Percentiles rank a stretch among this genome's conserved stretches.
Evolutionary conservation across 2,888 invertebrate genomes (phyloP).

Genomic region (Euclidia mi): DNA sequence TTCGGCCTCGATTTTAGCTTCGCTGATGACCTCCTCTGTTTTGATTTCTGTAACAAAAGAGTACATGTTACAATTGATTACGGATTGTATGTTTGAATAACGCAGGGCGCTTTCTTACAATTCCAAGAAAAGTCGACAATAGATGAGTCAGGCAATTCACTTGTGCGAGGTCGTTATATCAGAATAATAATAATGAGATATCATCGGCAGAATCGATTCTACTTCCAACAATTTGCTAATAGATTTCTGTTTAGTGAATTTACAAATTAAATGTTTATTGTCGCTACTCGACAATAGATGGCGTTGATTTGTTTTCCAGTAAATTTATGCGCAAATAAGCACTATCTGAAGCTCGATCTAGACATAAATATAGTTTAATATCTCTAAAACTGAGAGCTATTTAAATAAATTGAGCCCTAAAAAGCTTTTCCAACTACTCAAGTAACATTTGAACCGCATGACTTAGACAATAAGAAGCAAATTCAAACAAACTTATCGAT

Average conservation of each 20-base stretch:
- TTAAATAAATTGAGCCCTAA: slow-evolving; percentile 23
- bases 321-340: slow-evolving; percentile 8
- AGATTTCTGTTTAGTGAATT: slow-evolving; percentile 60
- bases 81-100: slow-evolving; percentile 82
- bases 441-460: slow-evolving; percentile 20
- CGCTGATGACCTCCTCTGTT: slow-evolving; percentile 85
- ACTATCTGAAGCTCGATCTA: slow-evolving; percentile 12
- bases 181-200: slow-evolving; percentile 80
- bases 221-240: slow-evolving; percentile 76
- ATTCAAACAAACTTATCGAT: slow-evolving; percentile 40
- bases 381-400: slow-evolving; percentile 22
- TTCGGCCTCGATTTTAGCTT: slow-evolving; percentile 82
- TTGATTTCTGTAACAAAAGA: slow-evolving; percentile 89
- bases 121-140: slow-evolving; percentile 88
- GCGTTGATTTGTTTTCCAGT: slow-evolving; percentile 45
- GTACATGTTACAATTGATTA: slow-evolving; percentile 79
- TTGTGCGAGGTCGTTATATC: slow-evolving; percentile 70
- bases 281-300: slow-evolving; percentile 70
- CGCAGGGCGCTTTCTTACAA: slow-evolving; percentile 82
- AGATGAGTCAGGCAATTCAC: slow-evolving; percentile 85
- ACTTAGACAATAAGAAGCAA: slow-evolving; percentile 13
- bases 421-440: slow-evolving; percentile 22
- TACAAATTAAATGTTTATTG: slow-evolving; percentile 26
- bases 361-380: slow-evolving; percentile 20
- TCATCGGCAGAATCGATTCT: slow-evolving; percentile 67